Conservation (phyloP, 1,140 invertebrate genomes). For the Solenopsis invicta region DNA sequence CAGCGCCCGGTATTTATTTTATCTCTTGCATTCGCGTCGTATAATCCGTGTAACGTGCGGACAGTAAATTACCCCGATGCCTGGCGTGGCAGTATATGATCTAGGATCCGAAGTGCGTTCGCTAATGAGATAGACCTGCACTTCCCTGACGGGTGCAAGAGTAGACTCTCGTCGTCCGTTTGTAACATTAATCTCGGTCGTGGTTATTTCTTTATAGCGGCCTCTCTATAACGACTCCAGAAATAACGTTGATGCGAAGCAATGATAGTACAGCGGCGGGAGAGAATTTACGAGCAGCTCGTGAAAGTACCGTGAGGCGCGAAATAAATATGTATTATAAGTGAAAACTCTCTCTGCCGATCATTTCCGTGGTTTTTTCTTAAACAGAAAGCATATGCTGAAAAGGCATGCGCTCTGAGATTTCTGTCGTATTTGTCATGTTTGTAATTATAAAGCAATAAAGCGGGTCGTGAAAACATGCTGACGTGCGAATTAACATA, state of each 20-base stretch:
- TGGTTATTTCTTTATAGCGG: slow-evolving; percentile 50
- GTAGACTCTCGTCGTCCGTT: slow-evolving; percentile 27
- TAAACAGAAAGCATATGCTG: not conserved
- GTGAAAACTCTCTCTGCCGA: not conserved
- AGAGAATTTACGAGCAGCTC: slow-evolving; percentile 18
- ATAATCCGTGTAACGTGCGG: slow-evolving; percentile 51
- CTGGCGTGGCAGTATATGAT: slow-evolving; percentile 40
- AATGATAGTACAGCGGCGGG: slow-evolving; percentile 4
- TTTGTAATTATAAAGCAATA: not conserved
- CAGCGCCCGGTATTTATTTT: not conserved
- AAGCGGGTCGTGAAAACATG: too few species aligned
- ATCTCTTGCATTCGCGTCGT: not conserved
- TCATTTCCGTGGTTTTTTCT: not conserved
- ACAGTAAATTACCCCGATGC: slow-evolving; percentile 56
- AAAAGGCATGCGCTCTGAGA: not conserved
- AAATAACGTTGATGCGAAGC: slow-evolving; percentile 41
- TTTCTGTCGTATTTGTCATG: too few species aligned
- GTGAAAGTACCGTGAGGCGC: slow-evolving; percentile 32
- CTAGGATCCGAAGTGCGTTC: slow-evolving; percentile 55
- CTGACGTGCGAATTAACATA: too few species aligned
- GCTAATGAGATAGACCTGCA: slow-evolving; percentile 58
- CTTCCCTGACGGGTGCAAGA: not conserved
- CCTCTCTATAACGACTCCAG: slow-evolving; percentile 43
- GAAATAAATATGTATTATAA: slow-evolving; percentile 21
- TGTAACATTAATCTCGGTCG: slow-evolving; percentile 55